Percentiles rank a stretch among this genome's conserved stretches.
Evolutionary conservation across 2,113 vertebrate species (phyloP).

Genomic region (Noctilio leporinus): DNA sequence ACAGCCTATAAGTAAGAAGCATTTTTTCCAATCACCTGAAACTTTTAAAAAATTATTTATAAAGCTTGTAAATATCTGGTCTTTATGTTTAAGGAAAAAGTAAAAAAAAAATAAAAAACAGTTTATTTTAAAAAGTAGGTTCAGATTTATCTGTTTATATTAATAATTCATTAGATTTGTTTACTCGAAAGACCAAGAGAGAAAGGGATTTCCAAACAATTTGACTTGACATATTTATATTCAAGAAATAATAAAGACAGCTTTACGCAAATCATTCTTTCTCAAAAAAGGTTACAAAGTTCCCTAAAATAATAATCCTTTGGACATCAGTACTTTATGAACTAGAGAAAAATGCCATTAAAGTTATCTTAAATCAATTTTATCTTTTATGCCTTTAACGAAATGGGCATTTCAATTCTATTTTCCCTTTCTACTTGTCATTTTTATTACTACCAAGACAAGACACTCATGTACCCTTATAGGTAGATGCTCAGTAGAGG

Average conservation of each 20-base stretch:
- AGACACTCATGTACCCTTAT: neutral
- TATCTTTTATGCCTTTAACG: conserved; percentile 27
- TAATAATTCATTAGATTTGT: conserved; percentile 12
- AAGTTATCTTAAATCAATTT: conserved; percentile 61
- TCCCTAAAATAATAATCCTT: conserved; percentile 31
- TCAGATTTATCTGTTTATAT: neutral
- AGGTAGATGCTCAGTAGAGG: neutral
- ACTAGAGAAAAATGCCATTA: conserved; percentile 48
- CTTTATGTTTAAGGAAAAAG: neutral
- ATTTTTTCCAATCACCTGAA: neutral
- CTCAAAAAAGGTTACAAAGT: neutral
- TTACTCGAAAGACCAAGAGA: neutral
- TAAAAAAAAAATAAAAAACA: neutral
- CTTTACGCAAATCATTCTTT: neutral
- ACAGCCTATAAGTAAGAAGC: neutral
- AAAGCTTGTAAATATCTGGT: neutral
- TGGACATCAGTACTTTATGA: conserved; percentile 18
- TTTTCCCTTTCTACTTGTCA: conserved; percentile 39
- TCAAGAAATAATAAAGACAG: neutral
- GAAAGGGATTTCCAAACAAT: neutral
- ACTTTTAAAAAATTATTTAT: neutral
- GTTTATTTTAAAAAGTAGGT: neutral
- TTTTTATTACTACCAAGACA: conserved; percentile 25
- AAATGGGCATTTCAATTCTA: conserved; percentile 31
- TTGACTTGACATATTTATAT: neutral